Evolutionary conservation across 2,113 vertebrate species (phyloP), one percentile per base, ranked within the genome.

Genomic region (Archilochus colubris): DNA sequence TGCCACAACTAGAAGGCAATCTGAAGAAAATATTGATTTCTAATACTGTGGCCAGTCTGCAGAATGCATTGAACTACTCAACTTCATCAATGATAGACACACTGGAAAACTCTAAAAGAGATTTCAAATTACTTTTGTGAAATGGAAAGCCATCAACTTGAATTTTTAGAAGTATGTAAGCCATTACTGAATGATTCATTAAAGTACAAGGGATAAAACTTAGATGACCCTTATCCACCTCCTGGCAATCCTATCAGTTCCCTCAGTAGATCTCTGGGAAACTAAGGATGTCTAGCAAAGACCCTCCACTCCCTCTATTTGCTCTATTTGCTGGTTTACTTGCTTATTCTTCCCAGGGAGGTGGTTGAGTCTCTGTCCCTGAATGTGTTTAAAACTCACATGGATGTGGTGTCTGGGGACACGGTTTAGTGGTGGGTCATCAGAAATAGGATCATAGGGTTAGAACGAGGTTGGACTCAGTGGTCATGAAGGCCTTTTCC

Each of bases 121-220:
- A 67, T 84, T 75, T 88, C 20, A 73, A 92, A 89, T 82, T 85
- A 73, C n/a, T 85, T 74, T 91, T 68, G 19, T 72, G 63, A 89
- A 55, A 91, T 85, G 89, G 27, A 27, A 91, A 91, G 15, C 9
- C 54, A 73, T 82, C 54, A 82, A 14, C 17, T 75, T 78, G 36
- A 88, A n/a, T 73, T 87, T 87, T 89, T 76, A 66, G n/a, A 58
- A 64, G 13, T 16, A 5, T 48, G 9, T 1, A 2, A 92, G 17
- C 17, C 24, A 54, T 54, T 87, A 73, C 33, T 61, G 40, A 63
- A 68, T 48, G 44, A 91, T 72, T 87, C 30, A 50, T 94, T 84
- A 64, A 76, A 85, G 43, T 23, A 73, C 23, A 73, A 84, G 72
- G 13, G 19, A 73, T 30, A 57, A 84, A 68, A 91, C 72, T 23